Conservation (phyloP, 2,888 invertebrate genomes). For the Acleris laterana region DNA sequence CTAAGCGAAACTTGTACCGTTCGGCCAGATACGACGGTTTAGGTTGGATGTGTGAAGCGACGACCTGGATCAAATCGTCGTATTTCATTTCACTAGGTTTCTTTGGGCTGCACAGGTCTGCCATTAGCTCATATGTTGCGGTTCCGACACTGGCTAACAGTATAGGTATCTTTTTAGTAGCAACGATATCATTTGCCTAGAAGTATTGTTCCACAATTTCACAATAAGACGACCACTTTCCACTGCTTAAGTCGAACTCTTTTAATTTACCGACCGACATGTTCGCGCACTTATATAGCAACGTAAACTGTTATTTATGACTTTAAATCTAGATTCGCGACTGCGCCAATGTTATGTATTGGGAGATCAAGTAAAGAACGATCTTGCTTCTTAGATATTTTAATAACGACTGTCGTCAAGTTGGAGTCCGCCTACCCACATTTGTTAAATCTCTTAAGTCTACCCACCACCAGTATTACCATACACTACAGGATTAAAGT, state of each 20-base stretch:
- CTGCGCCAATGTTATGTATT: conserved; percentile 15
- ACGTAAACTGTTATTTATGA: neutral
- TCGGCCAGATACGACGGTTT: conserved; percentile 5
- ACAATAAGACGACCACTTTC: conserved; percentile 4
- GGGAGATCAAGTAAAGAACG: neutral
- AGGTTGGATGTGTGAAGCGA: conserved; percentile 10
- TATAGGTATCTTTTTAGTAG: neutral
- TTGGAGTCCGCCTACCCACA: no score
- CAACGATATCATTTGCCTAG: neutral
- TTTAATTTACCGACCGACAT: conserved; percentile 5
- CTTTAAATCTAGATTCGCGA: conserved; percentile 3
- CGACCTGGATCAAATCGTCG: neutral
- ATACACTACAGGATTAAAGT: no score
- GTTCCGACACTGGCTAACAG: conserved; percentile 11
- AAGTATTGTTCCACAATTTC: conserved; percentile 14
- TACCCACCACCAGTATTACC: no score
- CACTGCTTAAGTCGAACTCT: conserved; percentile 4
- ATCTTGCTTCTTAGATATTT: neutral
- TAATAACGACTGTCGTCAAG: no score
- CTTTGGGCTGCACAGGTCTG: conserved; percentile 4
- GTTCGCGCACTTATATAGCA: neutral
- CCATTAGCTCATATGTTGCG: conserved; percentile 17
- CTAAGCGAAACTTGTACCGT: conserved; percentile 10
- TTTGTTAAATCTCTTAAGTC: no score
- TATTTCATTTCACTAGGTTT: conserved; percentile 5